These are phyloP conservation scores for Megaustenia siamemsis DNA, from an alignment of 2,888 invertebrate species.

Conservation along the genomic window DNA sequence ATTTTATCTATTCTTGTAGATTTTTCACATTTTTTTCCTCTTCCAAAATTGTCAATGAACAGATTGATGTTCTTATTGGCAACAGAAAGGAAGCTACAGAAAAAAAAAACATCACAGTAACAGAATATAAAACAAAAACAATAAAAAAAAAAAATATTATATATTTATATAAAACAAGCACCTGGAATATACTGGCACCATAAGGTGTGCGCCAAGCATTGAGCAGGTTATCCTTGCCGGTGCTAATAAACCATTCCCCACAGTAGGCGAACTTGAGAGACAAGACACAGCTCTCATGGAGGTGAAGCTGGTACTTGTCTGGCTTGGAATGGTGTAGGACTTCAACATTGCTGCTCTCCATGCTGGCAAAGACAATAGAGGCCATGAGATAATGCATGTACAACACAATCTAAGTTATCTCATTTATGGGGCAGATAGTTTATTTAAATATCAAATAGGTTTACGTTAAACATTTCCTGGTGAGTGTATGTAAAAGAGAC, in stretches of 20 bases:
- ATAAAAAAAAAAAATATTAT: background rate
- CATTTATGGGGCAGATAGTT: too few relatives aligned
- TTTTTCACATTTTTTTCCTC: too few relatives aligned
- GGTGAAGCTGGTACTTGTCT: conserved; percentile 95
- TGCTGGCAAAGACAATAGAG: conserved; percentile 81
- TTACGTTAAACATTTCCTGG: too few relatives aligned
- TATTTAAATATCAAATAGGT: too few relatives aligned
- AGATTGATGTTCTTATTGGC: too few relatives aligned
- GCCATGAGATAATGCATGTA: too few relatives aligned
- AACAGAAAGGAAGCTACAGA: too few relatives aligned
- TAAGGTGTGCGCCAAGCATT: conserved; percentile 97
- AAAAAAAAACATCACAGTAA: background rate
- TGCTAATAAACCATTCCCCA: conserved; percentile 97
- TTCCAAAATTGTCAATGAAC: too few relatives aligned
- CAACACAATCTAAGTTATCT: too few relatives aligned
- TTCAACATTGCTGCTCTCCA: conserved; percentile 97
- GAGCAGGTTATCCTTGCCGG: conserved; percentile 94
- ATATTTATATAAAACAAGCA: too few relatives aligned
- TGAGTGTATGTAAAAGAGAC: too few relatives aligned
- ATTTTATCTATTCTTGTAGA: too few relatives aligned
- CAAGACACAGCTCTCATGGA: conserved; percentile 96
- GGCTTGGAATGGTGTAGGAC: conserved; percentile 88
- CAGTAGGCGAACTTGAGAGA: conserved; percentile 95
- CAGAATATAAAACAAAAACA: background rate
- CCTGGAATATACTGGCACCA: conserved; percentile 96